Evolutionary conservation across 2,797 vertebrate species (phyloP), one percentile per base, ranked within the genome.

Genomic region (Pterois miles): DNA sequence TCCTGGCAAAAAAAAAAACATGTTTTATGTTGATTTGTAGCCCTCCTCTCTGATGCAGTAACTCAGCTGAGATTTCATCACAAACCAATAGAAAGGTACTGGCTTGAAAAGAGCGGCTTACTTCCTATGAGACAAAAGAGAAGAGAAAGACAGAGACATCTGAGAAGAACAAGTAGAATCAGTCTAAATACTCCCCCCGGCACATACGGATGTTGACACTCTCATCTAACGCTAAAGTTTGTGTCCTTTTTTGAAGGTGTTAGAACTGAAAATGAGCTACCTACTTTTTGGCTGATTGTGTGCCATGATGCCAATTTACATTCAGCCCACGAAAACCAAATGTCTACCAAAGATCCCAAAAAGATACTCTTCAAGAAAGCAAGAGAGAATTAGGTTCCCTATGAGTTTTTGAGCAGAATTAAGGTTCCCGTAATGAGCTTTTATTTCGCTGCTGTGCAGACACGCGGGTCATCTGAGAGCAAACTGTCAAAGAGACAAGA

Each of bases 341-440:
- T 62, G 34, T 81, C 67, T 63, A 13, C n/a, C 53, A 68, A 22
- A 74, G 48, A 71, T 72, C 38, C 69, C 22, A 29, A 40, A 82
- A 73, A 71, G 58, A 86, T 50, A 34, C 76, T 70, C 25, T 68
- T 3, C 2, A 60, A 65, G 68, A 78, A 67, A 66, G 31, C 64
- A 46, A 58, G n/a, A n/a, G n/a, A n/a, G n/a, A n/a, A n/a, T n/a
- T n/a, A n/a, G n/a, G n/a, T n/a, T n/a, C n/a, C n/a, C n/a, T n/a
- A n/a, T n/a, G n/a, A n/a, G n/a, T n/a, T n/a, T n/a, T n/a, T 56
- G 52, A 10, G 23, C 25, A 48, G 58, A 79, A 84, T 86, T 79
- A 48, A 76, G n/a, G 34, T 60, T 73, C 33, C 65, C 62, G 40
- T 79, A 78, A 88, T 81, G 56, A 81, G 70, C 63, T 64, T 82